Evolutionary conservation across 2,797 vertebrate genomes (phyloP).

Genomic region (Lepus oiostolus): DNA sequence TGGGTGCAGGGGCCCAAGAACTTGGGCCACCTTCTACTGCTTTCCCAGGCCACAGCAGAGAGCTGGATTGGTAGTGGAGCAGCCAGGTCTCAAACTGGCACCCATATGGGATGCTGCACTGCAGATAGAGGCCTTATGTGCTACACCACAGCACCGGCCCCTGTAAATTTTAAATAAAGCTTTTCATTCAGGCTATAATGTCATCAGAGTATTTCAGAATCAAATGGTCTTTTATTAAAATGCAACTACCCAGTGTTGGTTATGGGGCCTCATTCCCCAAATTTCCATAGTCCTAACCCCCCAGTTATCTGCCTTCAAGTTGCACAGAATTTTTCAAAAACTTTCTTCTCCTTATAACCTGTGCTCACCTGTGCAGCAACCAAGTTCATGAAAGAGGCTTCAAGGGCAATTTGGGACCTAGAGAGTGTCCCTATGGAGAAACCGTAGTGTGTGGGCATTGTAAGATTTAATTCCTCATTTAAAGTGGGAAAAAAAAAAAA

Average conservation of each 20-base stretch:
- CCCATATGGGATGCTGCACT: too few species aligned
- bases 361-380: background rate
- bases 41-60: too few species aligned
- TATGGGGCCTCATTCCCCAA: background rate
- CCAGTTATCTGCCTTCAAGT: background rate
- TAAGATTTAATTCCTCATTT: constrained; percentile 53
- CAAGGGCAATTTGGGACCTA: background rate
- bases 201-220: constrained; percentile 5
- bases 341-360: background rate
- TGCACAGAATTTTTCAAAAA: background rate
- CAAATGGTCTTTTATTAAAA: constrained; percentile 50
- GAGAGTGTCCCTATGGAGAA: background rate
- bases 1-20: too few species aligned
- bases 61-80: too few species aligned
- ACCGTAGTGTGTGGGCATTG: background rate
- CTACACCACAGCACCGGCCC: too few species aligned
- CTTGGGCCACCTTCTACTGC: too few species aligned
- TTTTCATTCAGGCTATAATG: constrained; percentile 33
- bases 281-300: background rate
- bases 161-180: background rate
- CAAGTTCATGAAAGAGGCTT: background rate
- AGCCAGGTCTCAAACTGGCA: too few species aligned
- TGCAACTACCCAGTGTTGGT: background rate
- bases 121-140: too few species aligned
- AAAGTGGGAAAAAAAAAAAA: background rate